phyloP scores from a whole-genome alignment of 2,888 invertebrate genomes.

The Andrena camellia region DNA sequence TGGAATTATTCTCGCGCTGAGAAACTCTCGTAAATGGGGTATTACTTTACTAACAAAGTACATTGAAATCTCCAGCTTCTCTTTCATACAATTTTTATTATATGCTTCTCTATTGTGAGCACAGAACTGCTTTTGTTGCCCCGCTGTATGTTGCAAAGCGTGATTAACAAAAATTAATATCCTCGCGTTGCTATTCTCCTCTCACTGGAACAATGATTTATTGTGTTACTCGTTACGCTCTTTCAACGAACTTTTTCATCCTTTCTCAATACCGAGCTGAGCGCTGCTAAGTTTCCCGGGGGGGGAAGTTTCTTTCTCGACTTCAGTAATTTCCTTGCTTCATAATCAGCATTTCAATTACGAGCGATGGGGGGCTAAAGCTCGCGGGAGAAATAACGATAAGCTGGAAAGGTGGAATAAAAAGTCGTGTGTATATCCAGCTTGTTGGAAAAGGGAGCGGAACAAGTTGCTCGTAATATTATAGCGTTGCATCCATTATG shows the following conservation, averaged over 20 bases:
- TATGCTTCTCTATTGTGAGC: no score
- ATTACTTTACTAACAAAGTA: no score
- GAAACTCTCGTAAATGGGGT: no score
- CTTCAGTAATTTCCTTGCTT: slow-evolving; percentile 2
- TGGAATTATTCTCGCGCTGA: no score
- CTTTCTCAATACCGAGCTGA: not conserved
- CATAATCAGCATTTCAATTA: slow-evolving; percentile 41
- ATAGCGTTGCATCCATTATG: no score
- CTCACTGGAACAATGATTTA: slow-evolving; percentile 2
- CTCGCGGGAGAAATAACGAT: slow-evolving; percentile 18
- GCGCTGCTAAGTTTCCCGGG: not conserved
- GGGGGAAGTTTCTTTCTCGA: not conserved
- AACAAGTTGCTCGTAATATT: not conserved
- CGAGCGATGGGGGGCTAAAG: not conserved
- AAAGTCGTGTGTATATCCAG: not conserved
- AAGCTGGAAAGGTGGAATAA: not conserved
- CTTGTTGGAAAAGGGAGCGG: not conserved
- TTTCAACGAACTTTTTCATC: not conserved
- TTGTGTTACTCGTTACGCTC: not conserved
- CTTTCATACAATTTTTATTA: not conserved
- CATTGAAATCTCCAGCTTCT: not conserved
- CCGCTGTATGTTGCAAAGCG: not conserved
- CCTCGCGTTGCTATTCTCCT: slow-evolving; percentile 1
- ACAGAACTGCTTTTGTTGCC: no score
- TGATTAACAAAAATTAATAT: not conserved